Percentiles rank a stretch among this genome's conserved stretches.
These are phyloP conservation scores for Simalia tracyae DNA, from an alignment of 2,797 vertebrate genomes.

Conservation along the genomic window DNA sequence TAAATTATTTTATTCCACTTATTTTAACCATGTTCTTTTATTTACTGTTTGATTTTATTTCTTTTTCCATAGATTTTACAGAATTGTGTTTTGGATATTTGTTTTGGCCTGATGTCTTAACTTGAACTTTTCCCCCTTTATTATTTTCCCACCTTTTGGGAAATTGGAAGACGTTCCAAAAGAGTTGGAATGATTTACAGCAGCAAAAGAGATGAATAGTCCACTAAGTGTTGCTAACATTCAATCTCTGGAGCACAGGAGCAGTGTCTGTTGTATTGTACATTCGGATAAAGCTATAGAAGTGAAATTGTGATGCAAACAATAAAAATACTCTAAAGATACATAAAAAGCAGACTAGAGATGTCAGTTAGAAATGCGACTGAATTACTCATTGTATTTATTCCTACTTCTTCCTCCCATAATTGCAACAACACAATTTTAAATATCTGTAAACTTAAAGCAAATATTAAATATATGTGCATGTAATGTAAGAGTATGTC, in stretches of 20 bases:
- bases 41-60: too few species aligned
- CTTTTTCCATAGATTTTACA: not conserved
- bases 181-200: not conserved
- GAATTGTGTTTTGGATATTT: not conserved
- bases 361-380: not conserved
- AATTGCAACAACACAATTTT: conserved; percentile 26
- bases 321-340: not conserved
- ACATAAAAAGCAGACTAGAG: not conserved
- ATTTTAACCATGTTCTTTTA: not conserved
- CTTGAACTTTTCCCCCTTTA: not conserved
- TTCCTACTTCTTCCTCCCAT: not conserved
- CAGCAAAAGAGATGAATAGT: not conserved
- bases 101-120: not conserved
- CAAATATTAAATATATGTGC: conserved; percentile 35
- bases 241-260: not conserved
- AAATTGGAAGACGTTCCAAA: not conserved
- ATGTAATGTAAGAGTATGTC: conserved; percentile 5
- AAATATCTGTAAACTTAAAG: conserved; percentile 12
- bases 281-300: not conserved
- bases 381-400: not conserved
- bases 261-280: not conserved
- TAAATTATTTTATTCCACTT: not conserved
- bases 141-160: too few species aligned
- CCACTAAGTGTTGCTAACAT: not conserved
- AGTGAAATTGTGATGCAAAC: not conserved